phyloP scores from a whole-genome alignment of 2,888 invertebrate species.

The Brachypalpus laphriformis region DNA sequence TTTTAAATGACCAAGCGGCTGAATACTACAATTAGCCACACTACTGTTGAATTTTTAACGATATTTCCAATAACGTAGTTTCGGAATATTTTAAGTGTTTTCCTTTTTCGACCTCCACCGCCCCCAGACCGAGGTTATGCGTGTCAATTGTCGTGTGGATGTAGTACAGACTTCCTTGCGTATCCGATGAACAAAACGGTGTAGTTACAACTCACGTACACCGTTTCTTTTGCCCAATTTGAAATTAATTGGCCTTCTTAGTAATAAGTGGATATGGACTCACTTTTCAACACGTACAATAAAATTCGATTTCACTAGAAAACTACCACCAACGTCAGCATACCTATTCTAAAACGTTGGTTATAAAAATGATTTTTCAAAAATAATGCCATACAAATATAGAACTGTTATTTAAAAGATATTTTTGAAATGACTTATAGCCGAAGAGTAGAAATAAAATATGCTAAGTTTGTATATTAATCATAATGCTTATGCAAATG shows the following conservation, averaged over 20 bases:
- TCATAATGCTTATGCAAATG: too few species aligned
- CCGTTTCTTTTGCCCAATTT: neutral
- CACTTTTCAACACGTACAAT: constrained; percentile 1
- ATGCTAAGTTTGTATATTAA: too few species aligned
- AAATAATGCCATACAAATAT: neutral
- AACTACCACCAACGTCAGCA: neutral
- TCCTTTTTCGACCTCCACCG: neutral
- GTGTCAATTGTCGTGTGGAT: neutral
- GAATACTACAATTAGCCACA: constrained; percentile 12
- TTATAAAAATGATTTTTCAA: neutral
- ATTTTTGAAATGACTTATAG: neutral
- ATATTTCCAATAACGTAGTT: neutral
- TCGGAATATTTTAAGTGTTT: neutral
- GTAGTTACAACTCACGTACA: too few species aligned
- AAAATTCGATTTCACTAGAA: neutral
- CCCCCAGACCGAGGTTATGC: constrained; percentile 1
- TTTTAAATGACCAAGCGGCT: neutral
- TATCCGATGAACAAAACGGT: neutral
- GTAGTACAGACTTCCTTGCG: neutral
- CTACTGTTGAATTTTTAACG: constrained; percentile 1
- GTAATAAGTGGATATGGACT: neutral
- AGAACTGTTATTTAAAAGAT: neutral
- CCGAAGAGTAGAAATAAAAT: too few species aligned
- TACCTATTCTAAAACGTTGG: neutral
- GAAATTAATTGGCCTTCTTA: neutral